Evolutionary conservation across 2,888 invertebrate species (phyloP).

Genomic region (Tiliacea aurago): DNA sequence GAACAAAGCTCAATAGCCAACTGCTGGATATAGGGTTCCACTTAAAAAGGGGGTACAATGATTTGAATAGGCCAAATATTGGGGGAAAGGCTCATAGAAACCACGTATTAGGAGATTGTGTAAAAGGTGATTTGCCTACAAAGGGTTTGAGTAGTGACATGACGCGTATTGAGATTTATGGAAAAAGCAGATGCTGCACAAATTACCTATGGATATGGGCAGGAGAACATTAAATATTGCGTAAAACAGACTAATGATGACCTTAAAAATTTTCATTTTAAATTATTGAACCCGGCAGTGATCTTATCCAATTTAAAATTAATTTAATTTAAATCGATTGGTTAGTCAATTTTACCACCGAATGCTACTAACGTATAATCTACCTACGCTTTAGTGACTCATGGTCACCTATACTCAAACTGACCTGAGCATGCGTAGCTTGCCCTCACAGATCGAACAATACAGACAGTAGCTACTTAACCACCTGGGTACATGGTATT

Average conservation of each 20-base stretch:
- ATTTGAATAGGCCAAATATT: not conserved
- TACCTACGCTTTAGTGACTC: not conserved
- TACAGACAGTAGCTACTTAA: not conserved
- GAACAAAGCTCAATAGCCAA: constrained; percentile 27
- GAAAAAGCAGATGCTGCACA: not conserved
- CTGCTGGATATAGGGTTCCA: not conserved
- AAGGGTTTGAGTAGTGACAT: not conserved
- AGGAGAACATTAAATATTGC: not conserved
- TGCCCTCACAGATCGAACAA: not conserved
- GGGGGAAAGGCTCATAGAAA: not conserved
- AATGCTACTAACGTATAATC: not conserved
- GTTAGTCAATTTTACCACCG: not conserved
- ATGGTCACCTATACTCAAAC: not conserved
- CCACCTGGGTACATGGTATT: not conserved
- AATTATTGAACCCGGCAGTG: not conserved
- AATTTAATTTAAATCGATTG: not conserved
- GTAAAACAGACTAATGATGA: not conserved
- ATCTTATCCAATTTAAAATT: not conserved
- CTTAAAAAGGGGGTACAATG: constrained; percentile 9
- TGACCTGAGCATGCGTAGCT: not conserved
- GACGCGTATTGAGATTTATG: not conserved
- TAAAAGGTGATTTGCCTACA: not conserved
- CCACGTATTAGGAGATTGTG: not conserved
- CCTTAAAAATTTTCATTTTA: not conserved
- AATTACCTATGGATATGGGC: not conserved